These are phyloP conservation scores for Triplophysa bombifrons DNA, from an alignment of 2,797 vertebrate species.

Conservation along the genomic window DNA sequence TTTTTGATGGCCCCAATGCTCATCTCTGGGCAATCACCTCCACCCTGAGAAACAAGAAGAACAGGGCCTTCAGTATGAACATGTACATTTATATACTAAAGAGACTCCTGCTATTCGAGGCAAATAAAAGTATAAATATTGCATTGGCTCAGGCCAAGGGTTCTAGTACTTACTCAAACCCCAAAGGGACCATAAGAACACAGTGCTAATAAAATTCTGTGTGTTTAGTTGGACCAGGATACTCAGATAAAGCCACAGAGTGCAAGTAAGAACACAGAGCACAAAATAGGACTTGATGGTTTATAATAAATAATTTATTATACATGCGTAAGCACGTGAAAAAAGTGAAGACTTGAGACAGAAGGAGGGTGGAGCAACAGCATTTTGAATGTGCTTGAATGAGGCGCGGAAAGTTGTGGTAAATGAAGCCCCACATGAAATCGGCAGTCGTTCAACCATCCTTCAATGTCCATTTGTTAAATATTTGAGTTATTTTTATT, in stretches of 20 bases:
- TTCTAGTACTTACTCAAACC: conserved; percentile 25
- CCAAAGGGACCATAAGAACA: conserved; percentile 32
- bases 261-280: conserved; percentile 18
- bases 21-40: conserved; percentile 97
- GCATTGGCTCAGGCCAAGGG: not conserved
- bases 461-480: no score
- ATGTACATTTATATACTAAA: conserved; percentile 22
- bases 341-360: not conserved
- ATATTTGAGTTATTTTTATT: not conserved
- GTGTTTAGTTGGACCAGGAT: conserved; percentile 10
- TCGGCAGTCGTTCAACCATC: no score
- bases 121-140: not conserved
- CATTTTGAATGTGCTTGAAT: not conserved
- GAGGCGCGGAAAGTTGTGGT: not conserved
- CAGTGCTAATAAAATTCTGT: conserved; percentile 34
- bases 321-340: not conserved
- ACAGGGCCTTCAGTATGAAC: not conserved
- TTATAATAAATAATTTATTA: not conserved
- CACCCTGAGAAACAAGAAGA: conserved; percentile 76
- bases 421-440: no score
- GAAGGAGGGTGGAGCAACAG: not conserved
- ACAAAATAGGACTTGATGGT: conserved; percentile 4
- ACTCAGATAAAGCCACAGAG: conserved; percentile 26
- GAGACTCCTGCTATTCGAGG: not conserved
- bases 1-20: conserved; percentile 90